Evolutionary conservation across 1,140 invertebrate species (phyloP).

Genomic region (Lordiphosa mommai): DNA sequence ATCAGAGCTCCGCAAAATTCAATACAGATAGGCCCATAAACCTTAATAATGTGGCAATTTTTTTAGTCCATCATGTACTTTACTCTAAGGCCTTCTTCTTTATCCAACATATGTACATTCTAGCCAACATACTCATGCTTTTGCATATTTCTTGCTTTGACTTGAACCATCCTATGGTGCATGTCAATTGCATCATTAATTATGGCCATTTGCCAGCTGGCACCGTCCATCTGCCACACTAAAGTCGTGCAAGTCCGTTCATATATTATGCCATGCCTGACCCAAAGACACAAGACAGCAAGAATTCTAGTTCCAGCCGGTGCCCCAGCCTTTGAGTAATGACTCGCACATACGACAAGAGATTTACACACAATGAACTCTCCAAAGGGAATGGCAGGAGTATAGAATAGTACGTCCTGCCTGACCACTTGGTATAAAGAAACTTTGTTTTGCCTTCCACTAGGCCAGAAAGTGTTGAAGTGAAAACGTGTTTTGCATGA

Average conservation of each 20-base stretch:
- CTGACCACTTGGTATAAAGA: conserved; percentile 2
- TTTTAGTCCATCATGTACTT: too few relatives aligned
- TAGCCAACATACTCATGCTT: not conserved
- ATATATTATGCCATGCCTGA: conserved; percentile 35
- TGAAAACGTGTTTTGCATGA: conserved; percentile 44
- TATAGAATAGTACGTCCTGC: not conserved
- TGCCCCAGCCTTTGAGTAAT: conserved; percentile 48
- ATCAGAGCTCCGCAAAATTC: too few relatives aligned
- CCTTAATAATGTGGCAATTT: too few relatives aligned
- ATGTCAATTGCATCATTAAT: conserved; percentile 71
- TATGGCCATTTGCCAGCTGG: conserved; percentile 48
- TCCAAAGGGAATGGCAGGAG: not conserved
- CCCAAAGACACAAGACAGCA: conserved; percentile 5
- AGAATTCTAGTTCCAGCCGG: conserved; percentile 8
- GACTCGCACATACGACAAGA: conserved; percentile 34
- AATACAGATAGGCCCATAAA: too few relatives aligned
- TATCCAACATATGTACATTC: not conserved
- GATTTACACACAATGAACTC: conserved; percentile 52
- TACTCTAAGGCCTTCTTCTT: not conserved
- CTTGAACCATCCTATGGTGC: conserved; percentile 12
- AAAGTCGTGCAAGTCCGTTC: conserved; percentile 12
- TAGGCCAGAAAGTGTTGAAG: conserved; percentile 9
- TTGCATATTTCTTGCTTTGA: conserved; percentile 23
- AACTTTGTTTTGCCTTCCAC: conserved; percentile 15
- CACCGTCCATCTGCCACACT: conserved; percentile 10